Conservation (phyloP, 2,888 invertebrate species). For the Acronicta psi region DNA sequence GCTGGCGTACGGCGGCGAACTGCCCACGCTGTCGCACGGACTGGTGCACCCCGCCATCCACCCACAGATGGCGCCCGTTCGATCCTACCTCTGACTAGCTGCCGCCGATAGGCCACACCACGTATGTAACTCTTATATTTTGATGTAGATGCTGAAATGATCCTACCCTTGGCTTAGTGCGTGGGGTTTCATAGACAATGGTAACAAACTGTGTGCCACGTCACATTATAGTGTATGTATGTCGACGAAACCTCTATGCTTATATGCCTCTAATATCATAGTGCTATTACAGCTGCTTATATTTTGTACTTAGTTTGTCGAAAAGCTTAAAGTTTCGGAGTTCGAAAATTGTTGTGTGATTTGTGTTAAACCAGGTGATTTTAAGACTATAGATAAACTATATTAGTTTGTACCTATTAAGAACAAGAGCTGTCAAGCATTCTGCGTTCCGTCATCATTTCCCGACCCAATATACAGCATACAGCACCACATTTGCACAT, state of each 20-base stretch:
- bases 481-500: conserved; percentile 4
- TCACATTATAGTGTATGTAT: too few species aligned
- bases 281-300: conserved; percentile 19
- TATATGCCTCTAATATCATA: not conserved
- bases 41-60: conserved; percentile 99
- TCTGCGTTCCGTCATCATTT: conserved; percentile 26
- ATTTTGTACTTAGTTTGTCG: conserved; percentile 6
- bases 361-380: not conserved
- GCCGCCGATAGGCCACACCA: conserved; percentile 93
- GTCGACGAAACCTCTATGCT: not conserved
- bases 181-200: conserved; percentile 1
- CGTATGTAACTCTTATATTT: conserved; percentile 82
- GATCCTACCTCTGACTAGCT: conserved; percentile 99
- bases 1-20: conserved; percentile 94
- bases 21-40: conserved; percentile 96
- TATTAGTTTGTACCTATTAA: conserved; percentile 4
- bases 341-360: not conserved
- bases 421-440: conserved; percentile 13
- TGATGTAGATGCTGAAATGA: not conserved
- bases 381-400: not conserved
- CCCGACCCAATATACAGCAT: not conserved
- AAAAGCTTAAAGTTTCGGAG: conserved; percentile 7
- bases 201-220: not conserved
- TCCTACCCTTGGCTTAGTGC: not conserved
- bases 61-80: conserved; percentile 98